Base-by-base conservation (phyloP, 2,113 vertebrate species). In the Pimephales promelas region DNA sequence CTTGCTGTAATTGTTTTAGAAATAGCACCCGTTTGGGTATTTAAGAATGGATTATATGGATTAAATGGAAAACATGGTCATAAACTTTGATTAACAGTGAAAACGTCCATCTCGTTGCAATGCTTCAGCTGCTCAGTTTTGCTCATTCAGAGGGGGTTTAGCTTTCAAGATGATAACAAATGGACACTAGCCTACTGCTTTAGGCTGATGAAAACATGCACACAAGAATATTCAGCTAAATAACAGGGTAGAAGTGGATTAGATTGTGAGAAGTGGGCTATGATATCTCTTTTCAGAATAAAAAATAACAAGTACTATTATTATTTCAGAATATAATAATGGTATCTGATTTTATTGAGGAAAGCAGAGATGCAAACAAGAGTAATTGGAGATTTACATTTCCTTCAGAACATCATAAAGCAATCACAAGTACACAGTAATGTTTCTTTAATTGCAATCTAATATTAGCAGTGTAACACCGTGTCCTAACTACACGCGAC, bases 381-480 rank as follows among this genome's bases (percentile, higher is more conserved):
- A 47, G 70, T 24, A 13, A 73, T 47, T 73, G 10, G 11, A 73
- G n/a, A 47, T 47, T 2, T 26, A 16, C 40, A 72, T 45, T 72
- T 72, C 36, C 52, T 8, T 22, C 43, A 26, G 70, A 45, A 47
- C 43, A 73, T 26, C 24, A 73, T 45, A 5, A 47, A 72, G n/a
- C 40, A 72, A 47, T 47, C 13, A 40, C n/a, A 72, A 72, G 70
- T 73, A 73, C 70, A 73, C 70, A 9, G 43, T 73, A 68, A 68
- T 40, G 66, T 47, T 72, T 72, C n/a, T n/a, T 72, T 22, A n/a
- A 47, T 72, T 72, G n/a, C 70, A 47, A 6, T 72, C 70, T 47
- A 47, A 72, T 68, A 40, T 68, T 45, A 72, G 36, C 40, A 26
- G 70, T 72, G 70, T 10, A n/a, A n/a, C n/a, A n/a, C n/a, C n/a